Conservation (phyloP, 2,797 vertebrate genomes). For the Aulostomus chinensis region DNA sequence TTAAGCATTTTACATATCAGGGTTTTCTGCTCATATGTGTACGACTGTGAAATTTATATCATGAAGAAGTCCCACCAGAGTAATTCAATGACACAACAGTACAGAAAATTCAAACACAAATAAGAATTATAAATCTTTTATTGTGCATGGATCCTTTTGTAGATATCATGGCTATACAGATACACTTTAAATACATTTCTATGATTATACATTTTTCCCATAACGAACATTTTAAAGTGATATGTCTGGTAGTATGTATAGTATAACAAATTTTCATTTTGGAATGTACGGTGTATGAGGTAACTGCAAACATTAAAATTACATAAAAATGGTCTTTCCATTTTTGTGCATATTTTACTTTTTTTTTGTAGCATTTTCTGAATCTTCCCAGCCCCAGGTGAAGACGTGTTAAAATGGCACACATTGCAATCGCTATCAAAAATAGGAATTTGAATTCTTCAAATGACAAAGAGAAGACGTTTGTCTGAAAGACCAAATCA, state of each 20-base stretch:
- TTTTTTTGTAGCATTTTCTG: constrained; percentile 74
- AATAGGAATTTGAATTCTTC: constrained; percentile 87
- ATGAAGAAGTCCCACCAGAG: too few relatives aligned
- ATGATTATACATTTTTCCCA: constrained; percentile 90
- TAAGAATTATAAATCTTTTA: constrained; percentile 99
- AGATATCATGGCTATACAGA: constrained; percentile 95
- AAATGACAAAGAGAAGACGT: constrained; percentile 91
- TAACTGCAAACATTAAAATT: constrained; percentile 97
- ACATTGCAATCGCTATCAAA: constrained; percentile 90
- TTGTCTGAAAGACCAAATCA: constrained; percentile 79
- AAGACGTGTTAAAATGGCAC: constrained; percentile 90
- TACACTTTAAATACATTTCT: constrained; percentile 91
- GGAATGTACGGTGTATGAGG: constrained; percentile 99
- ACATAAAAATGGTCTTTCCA: constrained; percentile 92
- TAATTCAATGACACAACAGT: constrained; percentile 10
- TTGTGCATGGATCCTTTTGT: constrained; percentile 93
- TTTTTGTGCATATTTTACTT: constrained; percentile 85
- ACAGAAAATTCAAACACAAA: constrained; percentile 32
- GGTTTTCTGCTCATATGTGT: too few relatives aligned
- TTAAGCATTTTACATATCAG: too few relatives aligned
- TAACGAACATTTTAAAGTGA: constrained; percentile 96
- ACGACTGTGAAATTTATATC: too few relatives aligned
- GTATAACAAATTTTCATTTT: constrained; percentile 92
- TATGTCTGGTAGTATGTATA: constrained; percentile 96
- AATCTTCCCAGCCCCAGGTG: constrained; percentile 76